These are phyloP conservation scores for Indicator maculatus DNA, from an alignment of 2,113 vertebrate species.

Conservation along the genomic window DNA sequence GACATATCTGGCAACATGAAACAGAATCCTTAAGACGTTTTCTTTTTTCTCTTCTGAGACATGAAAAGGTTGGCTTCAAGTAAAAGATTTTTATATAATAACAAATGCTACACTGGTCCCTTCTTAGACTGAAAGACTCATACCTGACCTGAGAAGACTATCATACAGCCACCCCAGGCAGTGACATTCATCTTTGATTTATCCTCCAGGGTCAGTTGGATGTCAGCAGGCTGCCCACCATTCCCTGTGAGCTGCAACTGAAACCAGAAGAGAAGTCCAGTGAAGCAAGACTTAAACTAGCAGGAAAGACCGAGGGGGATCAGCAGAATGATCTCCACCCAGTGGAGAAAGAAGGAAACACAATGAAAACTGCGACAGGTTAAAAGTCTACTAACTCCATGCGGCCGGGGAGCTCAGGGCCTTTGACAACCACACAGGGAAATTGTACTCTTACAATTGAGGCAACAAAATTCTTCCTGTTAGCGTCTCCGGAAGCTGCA, in stretches of 20 bases:
- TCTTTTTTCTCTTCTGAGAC: background rate
- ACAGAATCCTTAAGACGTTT: background rate
- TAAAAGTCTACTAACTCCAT: rapidly evolving
- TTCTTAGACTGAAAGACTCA: background rate
- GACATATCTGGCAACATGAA: background rate
- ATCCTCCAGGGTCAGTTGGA: constrained; percentile 75
- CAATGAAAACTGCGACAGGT: background rate
- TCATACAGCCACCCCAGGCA: constrained; percentile 76
- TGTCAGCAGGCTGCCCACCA: constrained; percentile 66
- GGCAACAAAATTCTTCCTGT: background rate
- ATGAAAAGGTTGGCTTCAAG: background rate
- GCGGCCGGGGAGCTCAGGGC: background rate
- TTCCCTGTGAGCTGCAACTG: constrained; percentile 80
- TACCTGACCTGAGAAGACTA: constrained; percentile 80
- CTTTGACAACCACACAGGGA: background rate
- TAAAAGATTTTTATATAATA: background rate
- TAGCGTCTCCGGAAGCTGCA: background rate
- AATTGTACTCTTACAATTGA: background rate
- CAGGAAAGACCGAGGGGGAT: background rate
- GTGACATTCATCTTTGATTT: constrained; percentile 64
- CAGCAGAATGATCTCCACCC: background rate
- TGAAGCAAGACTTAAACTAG: background rate
- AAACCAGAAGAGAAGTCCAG: background rate
- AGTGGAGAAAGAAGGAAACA: background rate
- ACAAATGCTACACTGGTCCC: background rate